phyloP scores from a whole-genome alignment of 1,140 invertebrate species.

The Bombus balteatus region DNA sequence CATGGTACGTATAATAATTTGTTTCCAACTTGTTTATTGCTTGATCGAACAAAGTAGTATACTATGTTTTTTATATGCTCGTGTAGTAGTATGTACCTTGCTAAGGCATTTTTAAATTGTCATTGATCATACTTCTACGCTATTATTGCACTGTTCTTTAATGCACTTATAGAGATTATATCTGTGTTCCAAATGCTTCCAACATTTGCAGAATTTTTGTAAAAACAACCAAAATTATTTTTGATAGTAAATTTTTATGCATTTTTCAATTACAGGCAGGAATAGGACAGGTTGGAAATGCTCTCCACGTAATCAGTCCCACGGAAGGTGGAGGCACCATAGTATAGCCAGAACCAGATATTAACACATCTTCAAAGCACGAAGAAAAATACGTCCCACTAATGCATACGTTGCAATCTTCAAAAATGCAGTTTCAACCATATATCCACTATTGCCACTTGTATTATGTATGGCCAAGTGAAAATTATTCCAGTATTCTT shows the following conservation, averaged over 20 bases:
- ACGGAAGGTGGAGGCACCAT: slow-evolving; percentile 76
- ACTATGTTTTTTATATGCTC: slow-evolving; percentile 42
- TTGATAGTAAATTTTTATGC: slow-evolving; percentile 44
- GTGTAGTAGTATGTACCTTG: slow-evolving; percentile 13
- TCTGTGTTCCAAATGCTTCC: slow-evolving; percentile 26
- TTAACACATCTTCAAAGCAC: slow-evolving; percentile 28
- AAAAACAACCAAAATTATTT: neutral
- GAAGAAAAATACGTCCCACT: slow-evolving; percentile 53
- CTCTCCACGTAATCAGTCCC: slow-evolving; percentile 75
- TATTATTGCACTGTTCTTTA: slow-evolving; percentile 22
- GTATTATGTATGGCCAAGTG: slow-evolving; percentile 68
- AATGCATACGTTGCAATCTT: slow-evolving; percentile 45
- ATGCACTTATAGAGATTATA: slow-evolving; percentile 10
- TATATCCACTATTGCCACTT: slow-evolving; percentile 59
- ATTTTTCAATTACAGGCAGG: slow-evolving; percentile 69
- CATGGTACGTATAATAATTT: slow-evolving; percentile 77
- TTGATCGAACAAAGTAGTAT: slow-evolving; percentile 48
- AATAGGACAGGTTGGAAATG: slow-evolving; percentile 72
- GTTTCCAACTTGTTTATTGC: slow-evolving; percentile 63
- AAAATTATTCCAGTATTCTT: slow-evolving; percentile 65
- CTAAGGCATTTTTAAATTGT: neutral
- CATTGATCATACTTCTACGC: slow-evolving; percentile 18
- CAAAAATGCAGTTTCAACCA: slow-evolving; percentile 59
- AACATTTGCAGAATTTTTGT: slow-evolving; percentile 22
- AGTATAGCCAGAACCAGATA: slow-evolving; percentile 73